A percentile compares a stretch with the other conserved stretches of the same genome.
These are phyloP conservation scores for Romanogobio albipinnatus DNA, from an alignment of 2,113 vertebrate genomes.

Conservation along the genomic window DNA sequence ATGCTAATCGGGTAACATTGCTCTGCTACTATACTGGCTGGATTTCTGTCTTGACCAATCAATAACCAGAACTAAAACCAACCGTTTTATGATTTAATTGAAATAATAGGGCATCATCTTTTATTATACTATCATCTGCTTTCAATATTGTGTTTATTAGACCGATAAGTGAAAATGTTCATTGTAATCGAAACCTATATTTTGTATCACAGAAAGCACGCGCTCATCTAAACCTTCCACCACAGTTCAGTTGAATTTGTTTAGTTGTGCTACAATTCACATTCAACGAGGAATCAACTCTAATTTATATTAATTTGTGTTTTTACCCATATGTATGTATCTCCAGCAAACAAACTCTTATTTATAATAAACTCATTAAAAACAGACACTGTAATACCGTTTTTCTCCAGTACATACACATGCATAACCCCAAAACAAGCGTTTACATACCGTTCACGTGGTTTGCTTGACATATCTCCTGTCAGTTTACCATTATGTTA, in stretches of 20 bases:
- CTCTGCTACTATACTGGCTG: background rate
- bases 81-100: background rate
- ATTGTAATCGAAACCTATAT: background rate
- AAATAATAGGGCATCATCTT: background rate
- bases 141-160: background rate
- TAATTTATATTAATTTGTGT: no score
- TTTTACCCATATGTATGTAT: no score
- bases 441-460: slow-evolving; percentile 22
- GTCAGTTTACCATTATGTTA: background rate
- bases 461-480: background rate
- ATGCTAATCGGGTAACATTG: background rate
- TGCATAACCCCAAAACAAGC: background rate
- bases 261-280: background rate
- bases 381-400: background rate
- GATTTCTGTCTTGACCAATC: background rate
- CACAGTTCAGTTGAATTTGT: background rate
- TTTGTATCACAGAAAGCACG: background rate
- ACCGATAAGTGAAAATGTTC: background rate
- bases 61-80: background rate
- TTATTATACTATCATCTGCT: background rate
- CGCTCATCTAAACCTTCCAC: background rate
- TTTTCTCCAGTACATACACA: slow-evolving; percentile 8
- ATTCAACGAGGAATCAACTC: background rate
- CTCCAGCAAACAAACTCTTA: background rate
- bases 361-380: background rate